phyloP scores from a whole-genome alignment of 2,113 vertebrate species.

The Isurus oxyrinchus region DNA sequence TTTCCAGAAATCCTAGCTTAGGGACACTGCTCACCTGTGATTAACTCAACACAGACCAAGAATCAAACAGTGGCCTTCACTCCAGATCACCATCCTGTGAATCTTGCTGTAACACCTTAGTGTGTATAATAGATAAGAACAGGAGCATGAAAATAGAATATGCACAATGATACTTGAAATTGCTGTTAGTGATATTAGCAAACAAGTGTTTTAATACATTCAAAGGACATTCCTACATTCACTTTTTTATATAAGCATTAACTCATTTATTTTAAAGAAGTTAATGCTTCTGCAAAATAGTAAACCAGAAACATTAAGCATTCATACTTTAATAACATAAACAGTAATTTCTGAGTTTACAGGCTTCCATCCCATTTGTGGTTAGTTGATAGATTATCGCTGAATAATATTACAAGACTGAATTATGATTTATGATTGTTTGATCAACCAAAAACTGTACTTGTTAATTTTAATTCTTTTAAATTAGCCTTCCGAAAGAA shows the following conservation, averaged over 20 bases:
- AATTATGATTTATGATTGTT: not conserved
- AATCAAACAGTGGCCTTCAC: not conserved
- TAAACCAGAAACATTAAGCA: not conserved
- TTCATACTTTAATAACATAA: not conserved
- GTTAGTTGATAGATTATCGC: not conserved
- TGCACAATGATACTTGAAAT: not conserved
- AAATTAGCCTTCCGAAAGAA: constrained; percentile 29
- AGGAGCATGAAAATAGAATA: not conserved
- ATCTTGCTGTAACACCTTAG: not conserved
- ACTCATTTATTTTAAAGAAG: not conserved
- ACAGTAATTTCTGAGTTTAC: not conserved
- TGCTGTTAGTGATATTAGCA: not conserved
- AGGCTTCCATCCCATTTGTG: not conserved
- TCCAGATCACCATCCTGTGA: not conserved
- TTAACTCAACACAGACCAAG: not conserved
- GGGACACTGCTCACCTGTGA: not conserved
- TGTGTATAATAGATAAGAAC: not conserved
- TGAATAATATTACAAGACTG: not conserved
- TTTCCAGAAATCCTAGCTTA: not conserved
- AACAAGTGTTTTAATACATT: not conserved
- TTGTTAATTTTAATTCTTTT: not conserved
- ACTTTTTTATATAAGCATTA: not conserved
- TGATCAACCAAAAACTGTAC: not conserved
- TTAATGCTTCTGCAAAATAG: not conserved
- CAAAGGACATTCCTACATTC: not conserved